Evolutionary conservation across 2,888 invertebrate species (phyloP), one percentile per base, ranked within the genome.

Genomic region (Stenurella melanura): DNA sequence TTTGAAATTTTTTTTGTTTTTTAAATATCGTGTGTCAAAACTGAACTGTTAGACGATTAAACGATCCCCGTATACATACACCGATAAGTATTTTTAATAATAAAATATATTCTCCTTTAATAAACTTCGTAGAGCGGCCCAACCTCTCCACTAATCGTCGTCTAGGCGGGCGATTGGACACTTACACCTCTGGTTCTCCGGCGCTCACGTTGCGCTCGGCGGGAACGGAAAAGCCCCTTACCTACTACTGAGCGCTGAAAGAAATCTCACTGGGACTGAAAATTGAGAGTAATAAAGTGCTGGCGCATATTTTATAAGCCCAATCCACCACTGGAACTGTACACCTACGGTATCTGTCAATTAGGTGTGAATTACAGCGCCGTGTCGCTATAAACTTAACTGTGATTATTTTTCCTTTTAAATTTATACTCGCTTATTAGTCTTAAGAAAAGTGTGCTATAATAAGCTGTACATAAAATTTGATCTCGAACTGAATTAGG

Each of bases 251-350:
- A 73, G 83, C 81, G 81, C 82, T 85, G 83, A 86, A 86, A 87
- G 88, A 88, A 88, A 85, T 87, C 88, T 82, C 88, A 80, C 83
- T 85, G 88, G 88, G 88, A 85, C 84, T 88, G 89, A 88, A 89
- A 89, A 88, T 88, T 87, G 88, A 88, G 88, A 85, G 88, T 88
- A 89, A 89, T 89, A 89, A 89, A 89, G 87, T 89, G 88, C 85
- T 84, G 75, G 81, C 83, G 88, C 87, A 89, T 89, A 88, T 88
- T 88, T 89, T 87, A 88, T 84, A 77, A 77, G 78, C 75, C 79
- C 81, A 79, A 82, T 82, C 81, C 82, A 80, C 78, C 80, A 81
- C 83, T 86, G 87, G 86, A 88, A 88, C 87, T 84, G 86, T 88
- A 88, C 87, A 88, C 88, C 87, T 87, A 87, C 86, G 85, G 86